Evolutionary conservation across 1,140 invertebrate genomes (phyloP), one percentile per base, ranked within the genome.

Genomic region (Vollenhovia emeryi): DNA sequence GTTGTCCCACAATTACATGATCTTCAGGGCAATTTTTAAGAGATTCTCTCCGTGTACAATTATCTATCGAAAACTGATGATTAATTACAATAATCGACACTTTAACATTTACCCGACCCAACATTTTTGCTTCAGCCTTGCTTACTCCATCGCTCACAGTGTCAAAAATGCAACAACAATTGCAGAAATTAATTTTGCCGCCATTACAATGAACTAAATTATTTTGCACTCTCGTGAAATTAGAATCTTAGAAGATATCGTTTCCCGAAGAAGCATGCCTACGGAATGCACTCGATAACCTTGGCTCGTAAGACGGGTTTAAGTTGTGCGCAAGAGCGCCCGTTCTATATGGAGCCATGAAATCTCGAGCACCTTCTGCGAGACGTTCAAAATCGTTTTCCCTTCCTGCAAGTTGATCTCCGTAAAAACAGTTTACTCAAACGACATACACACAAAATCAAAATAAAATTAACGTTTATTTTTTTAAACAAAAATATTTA

Each of bases 271-370:
- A 21, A 66, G 36, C 45, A 57, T 75, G 60, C 68, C 89, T 82
- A 84, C 88, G 93, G 93, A 93, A 93, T 93, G 92, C 91, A 91
- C 92, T 93, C 91, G 92, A 93, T 93, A 93, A 91, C 93, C 93
- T 93, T 93, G 93, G 92, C 91, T 91, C 85, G 86, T 89, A 84
- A 91, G 91, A 89, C 92, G 89, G 89, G 90, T 92, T 92, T 91
- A 88, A 91, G 89, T 85, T 87, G 86, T 78, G 83, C 45, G 66
- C 48, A 60, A 73, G 74, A 86, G 18, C 43, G 74, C 84, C 55
- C 79, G 15, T 40, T 60, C 55, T 76, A 24, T n/a, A n/a, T 48
- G 40, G n/a, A 43, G 43, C 27, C 27, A 78, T 74, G 71, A 64
- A 78, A 60, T 78, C 74, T 64, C 57, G 13, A 78, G 27, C 43